Evolutionary conservation across 2,888 invertebrate species (phyloP).

Genomic region (Eucera pruinosa): DNA sequence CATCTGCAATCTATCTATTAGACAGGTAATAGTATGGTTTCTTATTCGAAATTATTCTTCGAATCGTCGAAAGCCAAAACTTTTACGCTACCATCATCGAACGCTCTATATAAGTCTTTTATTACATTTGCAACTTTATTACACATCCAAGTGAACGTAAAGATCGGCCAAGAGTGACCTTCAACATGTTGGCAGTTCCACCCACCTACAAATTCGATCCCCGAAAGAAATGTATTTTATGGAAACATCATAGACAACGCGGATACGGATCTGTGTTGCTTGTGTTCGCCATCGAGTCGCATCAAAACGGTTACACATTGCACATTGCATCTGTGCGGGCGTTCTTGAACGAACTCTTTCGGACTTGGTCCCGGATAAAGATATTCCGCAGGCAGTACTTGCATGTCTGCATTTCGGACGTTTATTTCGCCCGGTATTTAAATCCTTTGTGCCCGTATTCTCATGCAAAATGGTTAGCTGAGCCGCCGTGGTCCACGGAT

Average conservation of each 20-base stretch:
- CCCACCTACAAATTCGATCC: slow-evolving; percentile 12
- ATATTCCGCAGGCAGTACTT: slow-evolving; percentile 33
- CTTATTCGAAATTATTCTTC: too few species aligned
- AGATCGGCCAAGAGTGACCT: slow-evolving; percentile 1
- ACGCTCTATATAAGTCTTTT: neutral
- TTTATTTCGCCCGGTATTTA: slow-evolving; percentile 52
- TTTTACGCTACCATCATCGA: too few species aligned
- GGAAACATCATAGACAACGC: slow-evolving; percentile 2
- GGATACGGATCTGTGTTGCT: slow-evolving; percentile 8
- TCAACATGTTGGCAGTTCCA: neutral
- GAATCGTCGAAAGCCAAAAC: neutral
- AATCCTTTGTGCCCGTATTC: slow-evolving; percentile 34
- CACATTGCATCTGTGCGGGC: slow-evolving; percentile 55
- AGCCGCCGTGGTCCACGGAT: slow-evolving; percentile 11
- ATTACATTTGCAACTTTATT: too few species aligned
- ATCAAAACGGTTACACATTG: slow-evolving; percentile 14
- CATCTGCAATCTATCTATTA: too few species aligned
- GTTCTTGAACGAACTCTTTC: slow-evolving; percentile 68
- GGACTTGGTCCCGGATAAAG: slow-evolving; percentile 45
- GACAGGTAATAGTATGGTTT: too few species aligned
- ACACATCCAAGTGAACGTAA: neutral
- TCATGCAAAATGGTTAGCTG: slow-evolving; percentile 35
- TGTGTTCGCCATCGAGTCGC: neutral
- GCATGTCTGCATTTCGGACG: slow-evolving; percentile 48
- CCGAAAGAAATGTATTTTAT: neutral